phyloP scores from a whole-genome alignment of 2,113 vertebrate species.

The Ariopsis seemanni region DNA sequence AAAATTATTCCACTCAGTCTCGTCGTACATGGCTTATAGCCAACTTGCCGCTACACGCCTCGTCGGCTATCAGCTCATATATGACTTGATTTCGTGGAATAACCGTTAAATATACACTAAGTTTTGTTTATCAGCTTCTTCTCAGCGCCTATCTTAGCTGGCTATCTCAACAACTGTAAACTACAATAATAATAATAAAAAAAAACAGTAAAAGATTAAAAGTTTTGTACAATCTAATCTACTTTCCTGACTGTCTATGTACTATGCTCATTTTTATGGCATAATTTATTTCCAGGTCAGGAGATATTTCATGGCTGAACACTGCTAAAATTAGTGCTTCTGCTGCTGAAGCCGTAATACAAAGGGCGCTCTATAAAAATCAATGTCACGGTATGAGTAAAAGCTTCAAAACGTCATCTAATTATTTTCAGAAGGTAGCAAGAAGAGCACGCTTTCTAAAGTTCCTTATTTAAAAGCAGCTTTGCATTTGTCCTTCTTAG shows the following conservation, averaged over 20 bases:
- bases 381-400: too few species aligned
- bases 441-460: background rate
- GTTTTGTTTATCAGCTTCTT: background rate
- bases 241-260: background rate
- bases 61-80: too few species aligned
- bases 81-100: too few species aligned
- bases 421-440: background rate
- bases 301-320: background rate
- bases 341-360: background rate
- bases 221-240: background rate
- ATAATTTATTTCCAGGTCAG: background rate
- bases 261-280: slow-evolving; percentile 3
- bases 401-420: background rate
- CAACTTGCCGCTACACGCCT: too few species aligned
- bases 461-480: background rate
- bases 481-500: background rate
- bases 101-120: background rate
- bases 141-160: background rate
- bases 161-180: background rate
- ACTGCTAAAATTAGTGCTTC: background rate
- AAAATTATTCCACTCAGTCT: too few species aligned
- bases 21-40: too few species aligned
- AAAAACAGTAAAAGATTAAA: background rate
- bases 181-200: background rate
- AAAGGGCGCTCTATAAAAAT: background rate